Evolutionary conservation across 2,888 invertebrate species (phyloP), one percentile per base, ranked within the genome.

Genomic region (Ptychoptera albimana): DNA sequence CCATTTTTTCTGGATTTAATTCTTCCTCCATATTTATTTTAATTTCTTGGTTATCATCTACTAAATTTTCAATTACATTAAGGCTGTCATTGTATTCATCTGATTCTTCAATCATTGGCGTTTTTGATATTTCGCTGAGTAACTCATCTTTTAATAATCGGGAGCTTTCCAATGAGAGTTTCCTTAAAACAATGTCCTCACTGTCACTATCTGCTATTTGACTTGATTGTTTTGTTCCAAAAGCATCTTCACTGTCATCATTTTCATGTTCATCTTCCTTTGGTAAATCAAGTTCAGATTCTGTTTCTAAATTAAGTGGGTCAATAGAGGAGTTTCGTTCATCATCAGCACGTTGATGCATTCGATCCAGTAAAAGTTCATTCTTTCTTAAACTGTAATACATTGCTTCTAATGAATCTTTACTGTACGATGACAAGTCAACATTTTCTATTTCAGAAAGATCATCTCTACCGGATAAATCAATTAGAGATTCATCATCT

Each of bases 331-430:
- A 23, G 23, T 23, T 23, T 23, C 23, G 23, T 23, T 23, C 23
- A 23, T 23, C 23, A 23, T 41, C 29, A 10, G 14, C 37, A 43
- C 32, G 30, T 7, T 23, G 23, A 14, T 58, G 53, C 57, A 60
- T 58, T 47, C 55, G 55, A 39, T 57, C 55, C 39, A 59, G 52
- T 2, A 53, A 46, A 13, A 54, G 50, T 34, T 61, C 61, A 15
- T 60, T 50, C 45, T 56, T 55, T 7, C 50, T 51, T 15, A 60
- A 43, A 32, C 59, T 60, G 0, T 52, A 52, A 1, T 58, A 52
- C 39, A 56, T 53, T 13, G 51, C 52, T 29, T 56, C 54, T 3
- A 58, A 45, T 7, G 52, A 50, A 40, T 59, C 54, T 13, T 53
- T 48, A 8, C 48, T 48, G n/a, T 49, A 51, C 0, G 50, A 39